Evolutionary conservation across 64 coral and sea anemone species (phyloP), one percentile per base, ranked within the genome.

Genomic region (Montipora sp.): DNA sequence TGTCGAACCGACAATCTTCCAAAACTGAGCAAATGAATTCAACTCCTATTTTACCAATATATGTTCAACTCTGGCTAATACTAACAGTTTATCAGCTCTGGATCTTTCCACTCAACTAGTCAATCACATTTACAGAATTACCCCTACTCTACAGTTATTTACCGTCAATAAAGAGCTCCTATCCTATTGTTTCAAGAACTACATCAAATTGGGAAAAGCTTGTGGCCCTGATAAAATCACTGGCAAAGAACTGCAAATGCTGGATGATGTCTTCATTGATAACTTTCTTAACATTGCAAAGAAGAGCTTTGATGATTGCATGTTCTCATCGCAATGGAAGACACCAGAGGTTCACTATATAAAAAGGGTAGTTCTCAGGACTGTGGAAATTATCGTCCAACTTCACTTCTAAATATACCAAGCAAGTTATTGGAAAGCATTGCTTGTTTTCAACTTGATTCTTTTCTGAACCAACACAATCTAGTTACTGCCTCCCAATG

Each of bases 31-130:
- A 73, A 73, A 91, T 48, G 78, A 44, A 47, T 27, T 91, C 18
- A 91, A 91, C 71, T 65, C 79, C 16, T 92, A 76, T 75, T 92
- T 92, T 50, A 92, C 81, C 20, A 73, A 80, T 59, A 59, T 92
- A 59, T 71, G 70, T 44, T 73, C 90, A 83, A 92, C 79, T 19
- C 48, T 83, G 50, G n/a, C 59, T 27, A 83, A 70, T 22, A 92
- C 48, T 72, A 68, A 36, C 36, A 36, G 36, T 36, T 36, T 36
- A 36, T 36, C 36, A 36, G 36, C 59, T 36, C 24, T 44, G 36
- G 19, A 63, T 82, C 76, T 20, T 59, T 58, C 60, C 13, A 36
- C 36, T 89, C 36, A 36, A 36, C 36, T 36, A 36, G 36, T 36
- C 1, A 36, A 36, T 36, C 36, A 36, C 36, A 36, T 36, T 36